Conservation (phyloP, 2,888 invertebrate genomes). For the Tridacna crocea region DNA sequence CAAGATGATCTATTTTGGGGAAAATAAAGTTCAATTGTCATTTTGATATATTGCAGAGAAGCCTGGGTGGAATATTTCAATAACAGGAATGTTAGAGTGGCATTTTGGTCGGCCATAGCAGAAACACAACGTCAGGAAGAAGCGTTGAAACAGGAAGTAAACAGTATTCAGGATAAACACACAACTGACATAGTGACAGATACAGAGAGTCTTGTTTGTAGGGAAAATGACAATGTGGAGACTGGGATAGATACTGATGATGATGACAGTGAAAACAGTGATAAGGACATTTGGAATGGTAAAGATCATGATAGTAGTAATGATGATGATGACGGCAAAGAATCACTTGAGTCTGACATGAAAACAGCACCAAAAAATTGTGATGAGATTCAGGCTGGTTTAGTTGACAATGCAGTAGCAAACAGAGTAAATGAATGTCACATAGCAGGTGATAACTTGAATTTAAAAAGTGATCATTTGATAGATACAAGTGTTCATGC, state of each 20-base stretch:
- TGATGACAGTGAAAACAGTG: slow-evolving; percentile 17
- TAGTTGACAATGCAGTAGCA: neutral
- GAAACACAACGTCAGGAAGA: slow-evolving; percentile 77
- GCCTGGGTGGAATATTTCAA: slow-evolving; percentile 95
- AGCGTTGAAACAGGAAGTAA: slow-evolving; percentile 22
- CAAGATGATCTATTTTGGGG: no score
- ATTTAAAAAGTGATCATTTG: neutral
- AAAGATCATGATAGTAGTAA: slow-evolving; percentile 23
- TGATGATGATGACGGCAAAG: neutral
- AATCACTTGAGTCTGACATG: neutral
- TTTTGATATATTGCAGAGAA: slow-evolving; percentile 82
- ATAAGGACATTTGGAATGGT: slow-evolving; percentile 5
- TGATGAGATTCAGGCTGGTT: neutral
- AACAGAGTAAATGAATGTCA: neutral
- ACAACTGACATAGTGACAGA: slow-evolving; percentile 25
- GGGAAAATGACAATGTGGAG: slow-evolving; percentile 8
- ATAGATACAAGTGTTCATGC: neutral
- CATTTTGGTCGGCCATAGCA: slow-evolving; percentile 95
- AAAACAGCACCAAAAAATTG: neutral
- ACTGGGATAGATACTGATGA: slow-evolving; percentile 28
- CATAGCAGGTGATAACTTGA: neutral
- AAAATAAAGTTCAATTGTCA: no score
- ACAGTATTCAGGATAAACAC: slow-evolving; percentile 35
- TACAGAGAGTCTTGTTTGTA: neutral
- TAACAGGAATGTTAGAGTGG: slow-evolving; percentile 88